Evolutionary conservation across 2,113 vertebrate genomes (phyloP), one percentile per base, ranked within the genome.

Genomic region (Glareola pratincola): DNA sequence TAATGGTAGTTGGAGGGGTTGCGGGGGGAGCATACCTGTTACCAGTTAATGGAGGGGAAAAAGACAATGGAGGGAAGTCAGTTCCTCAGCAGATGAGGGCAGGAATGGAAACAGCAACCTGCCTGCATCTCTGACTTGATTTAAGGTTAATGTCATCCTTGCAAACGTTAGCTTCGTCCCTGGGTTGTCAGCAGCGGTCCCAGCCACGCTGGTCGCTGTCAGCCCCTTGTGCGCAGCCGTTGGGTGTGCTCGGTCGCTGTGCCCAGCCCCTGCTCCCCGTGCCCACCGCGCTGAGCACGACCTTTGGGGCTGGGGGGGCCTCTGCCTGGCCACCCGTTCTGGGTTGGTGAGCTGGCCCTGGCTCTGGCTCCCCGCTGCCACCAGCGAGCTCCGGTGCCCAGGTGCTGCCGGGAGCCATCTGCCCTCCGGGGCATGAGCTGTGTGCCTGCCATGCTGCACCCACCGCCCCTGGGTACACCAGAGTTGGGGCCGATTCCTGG

Each of bases 251-350:
- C 1, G 2, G 56, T 56, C 41, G 32, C 63, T 7, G n/a, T 41
- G 39, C 47, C 45, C 0, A 0, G 37, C 47, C 75, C 34, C 45
- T 2, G 1, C 32, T 39, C 50, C 37, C 45, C 0, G 2, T 54
- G 41, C 39, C 47, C 29, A 2, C 24, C 0, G 4, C 1, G 4
- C 54, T 4, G 17, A 51, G 32, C 48, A 36, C 1, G 2, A 4
- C 34, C 60, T 19, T 67, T 0, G 4, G 62, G 12, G 34, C 39
- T 21, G 36, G 29, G 43, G 34, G 15, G 19, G 56, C 53, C 54
- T n/a, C 39, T 75, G 60, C 2, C 3, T 22, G n/a, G 19, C 51
- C 15, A 14, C 26, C 9, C 3, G 1, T 15, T 30, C 57, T 23
- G 59, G 16, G 51, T 30, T 8, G 34, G 37, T 37, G 53, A 51